Evolutionary conservation across 2,797 vertebrate species (phyloP), one percentile per base, ranked within the genome.

Genomic region (Fringilla coelebs): DNA sequence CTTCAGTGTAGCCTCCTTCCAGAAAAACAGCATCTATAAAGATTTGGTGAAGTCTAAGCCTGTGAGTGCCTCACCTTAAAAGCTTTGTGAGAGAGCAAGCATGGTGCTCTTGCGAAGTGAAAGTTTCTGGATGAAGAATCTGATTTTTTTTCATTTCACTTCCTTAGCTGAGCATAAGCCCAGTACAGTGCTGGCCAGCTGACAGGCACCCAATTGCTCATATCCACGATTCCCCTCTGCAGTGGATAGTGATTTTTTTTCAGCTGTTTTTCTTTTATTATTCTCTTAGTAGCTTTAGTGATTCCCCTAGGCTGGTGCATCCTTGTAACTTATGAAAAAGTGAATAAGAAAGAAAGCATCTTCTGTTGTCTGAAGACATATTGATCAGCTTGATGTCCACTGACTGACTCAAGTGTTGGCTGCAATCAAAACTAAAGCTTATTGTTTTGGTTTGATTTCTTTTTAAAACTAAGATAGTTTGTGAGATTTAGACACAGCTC

Each of bases 251-350:
- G 55, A 52, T 15, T 28, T 49, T 55, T 82, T 89, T 85, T 43
- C 68, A 41, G 48, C 58, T 92, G 29, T 21, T 89, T 96, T 95
- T 93, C 73, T 81, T 80, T 91, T 54, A 61, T 89, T 32, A 32
- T 32, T 84, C 13, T 8, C 38, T 93, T 94, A 60, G 36, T 76
- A 34, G n/a, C 54, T 62, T 22, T 52, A 31, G 48, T 25, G 72
- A 85, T 92, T 86, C 34, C 49, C 12, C 32, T 3, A 72, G 88
- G 62, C 55, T 73, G 75, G 71, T 89, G 40, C 25, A 61, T 89
- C 58, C 20, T 29, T 24, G 28, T 66, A 79, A 41, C 20, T 81
- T 80, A 87, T 71, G 52, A 36, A 62, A 78, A 94, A 82, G 31
- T n/a, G 24, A 93, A 31, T 61, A 62, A 5, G 19, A 68, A 88